Evolutionary conservation across 2,888 invertebrate genomes (phyloP), one percentile per base, ranked within the genome.

Genomic region (Hanleya hanleyi): DNA sequence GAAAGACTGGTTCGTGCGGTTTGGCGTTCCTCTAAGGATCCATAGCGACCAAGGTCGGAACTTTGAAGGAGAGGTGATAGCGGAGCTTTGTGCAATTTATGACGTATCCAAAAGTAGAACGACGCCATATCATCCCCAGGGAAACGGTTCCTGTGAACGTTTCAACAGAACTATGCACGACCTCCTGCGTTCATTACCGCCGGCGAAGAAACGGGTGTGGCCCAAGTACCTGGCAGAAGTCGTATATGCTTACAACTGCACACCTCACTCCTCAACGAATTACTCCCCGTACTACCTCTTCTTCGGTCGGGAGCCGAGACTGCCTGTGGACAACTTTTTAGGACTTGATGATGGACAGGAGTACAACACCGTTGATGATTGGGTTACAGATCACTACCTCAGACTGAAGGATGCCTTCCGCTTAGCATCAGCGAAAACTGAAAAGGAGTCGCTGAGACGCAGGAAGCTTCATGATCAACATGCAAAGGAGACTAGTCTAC

Each of bases 1-100:
- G n/a, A 35, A 71, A 22, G 65, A 73, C 15, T 73, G 73, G 73
- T 73, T 73, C 37, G 15, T 26, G n/a, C 29, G 66, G 1, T 73
- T 41, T 61, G 65, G 70, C 18, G 51, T 73, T 15, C 70, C 70
- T 18, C 9, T 9, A 6, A 36, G 65, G 35, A 32, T 70, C 26
- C 67, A 70, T 32, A 50, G 35, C 33, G 71, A 67, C 49, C 67
- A 68, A 35, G 71, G 71, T 18, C 22, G 41, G 18, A 47, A 67
- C 35, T 70, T 70, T 12, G 67, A 70, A 33, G 33, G 32, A 18
- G 37, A 70, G 26, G 37, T 66, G 41, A 32, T 72, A n/a, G 38
- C 26, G n/a, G 35, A 73, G 33, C 70, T 73, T 22, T 75, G 69
- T 47, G 22, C 12, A 2, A 64, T 35, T 22, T 64, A 36, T 4